phyloP scores from a whole-genome alignment of 2,888 invertebrate species.

The Stegana nigrithorax region DNA sequence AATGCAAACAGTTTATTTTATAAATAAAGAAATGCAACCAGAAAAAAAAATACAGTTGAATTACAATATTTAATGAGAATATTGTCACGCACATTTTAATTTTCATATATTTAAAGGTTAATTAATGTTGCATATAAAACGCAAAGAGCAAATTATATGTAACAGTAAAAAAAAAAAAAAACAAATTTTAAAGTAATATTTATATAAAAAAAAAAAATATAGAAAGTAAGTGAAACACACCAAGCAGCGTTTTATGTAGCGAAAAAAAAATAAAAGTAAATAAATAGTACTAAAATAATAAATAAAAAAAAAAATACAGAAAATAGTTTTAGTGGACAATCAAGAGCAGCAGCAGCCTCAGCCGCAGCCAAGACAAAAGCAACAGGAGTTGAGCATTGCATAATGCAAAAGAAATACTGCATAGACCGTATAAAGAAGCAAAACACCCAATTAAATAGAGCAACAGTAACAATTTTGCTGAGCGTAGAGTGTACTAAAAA shows the following conservation, averaged over 20 bases:
- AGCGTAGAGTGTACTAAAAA: too few species aligned
- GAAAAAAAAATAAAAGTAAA: too few species aligned
- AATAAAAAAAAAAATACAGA: neutral
- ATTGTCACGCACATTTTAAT: neutral
- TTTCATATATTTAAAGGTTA: neutral
- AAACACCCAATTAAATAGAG: too few species aligned
- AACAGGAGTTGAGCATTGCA: neutral
- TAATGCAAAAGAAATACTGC: neutral
- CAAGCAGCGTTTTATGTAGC: too few species aligned
- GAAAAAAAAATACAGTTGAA: too few species aligned
- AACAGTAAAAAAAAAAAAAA: constrained; percentile 6
- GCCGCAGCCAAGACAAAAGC: constrained; percentile 16
- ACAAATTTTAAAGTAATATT: neutral
- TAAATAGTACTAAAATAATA: neutral
- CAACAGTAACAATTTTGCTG: too few species aligned
- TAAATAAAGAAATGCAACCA: neutral
- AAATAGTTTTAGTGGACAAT: constrained; percentile 59
- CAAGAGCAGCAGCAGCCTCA: constrained; percentile 37
- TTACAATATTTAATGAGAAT: too few species aligned
- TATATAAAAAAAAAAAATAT: neutral
- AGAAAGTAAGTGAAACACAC: neutral
- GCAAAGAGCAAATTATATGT: neutral
- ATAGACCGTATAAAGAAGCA: neutral
- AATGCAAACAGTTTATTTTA: neutral
- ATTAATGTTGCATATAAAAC: neutral